These are phyloP conservation scores for Cosmorhoe ocellata DNA, from an alignment of 2,888 invertebrate genomes.

Conservation along the genomic window DNA sequence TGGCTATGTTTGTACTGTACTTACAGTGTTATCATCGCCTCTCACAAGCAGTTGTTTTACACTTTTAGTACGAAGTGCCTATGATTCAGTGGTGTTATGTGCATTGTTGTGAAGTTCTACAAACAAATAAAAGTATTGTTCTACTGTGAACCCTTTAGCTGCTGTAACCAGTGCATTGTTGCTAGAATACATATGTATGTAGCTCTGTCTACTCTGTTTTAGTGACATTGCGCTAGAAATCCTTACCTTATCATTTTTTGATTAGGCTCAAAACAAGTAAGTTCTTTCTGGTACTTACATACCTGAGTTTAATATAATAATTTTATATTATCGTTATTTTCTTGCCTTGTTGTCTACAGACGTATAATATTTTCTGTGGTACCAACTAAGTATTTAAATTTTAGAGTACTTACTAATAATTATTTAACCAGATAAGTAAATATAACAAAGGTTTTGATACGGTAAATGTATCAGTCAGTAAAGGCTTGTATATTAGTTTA, in stretches of 20 bases:
- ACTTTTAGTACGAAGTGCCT: background rate
- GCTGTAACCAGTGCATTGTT: background rate
- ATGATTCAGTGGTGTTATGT: background rate
- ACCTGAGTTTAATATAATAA: too few species aligned
- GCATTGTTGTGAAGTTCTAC: background rate
- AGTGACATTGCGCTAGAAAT: background rate
- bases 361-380: too few species aligned
- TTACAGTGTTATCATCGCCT: constrained; percentile 43
- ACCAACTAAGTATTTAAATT: too few species aligned
- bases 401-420: too few species aligned
- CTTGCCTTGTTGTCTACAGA: too few species aligned
- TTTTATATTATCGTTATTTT: too few species aligned
- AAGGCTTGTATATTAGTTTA: too few species aligned
- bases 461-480: too few species aligned
- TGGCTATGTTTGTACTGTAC: constrained; percentile 36
- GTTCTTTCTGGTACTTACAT: background rate
- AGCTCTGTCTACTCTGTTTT: too few species aligned
- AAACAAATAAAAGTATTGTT: background rate
- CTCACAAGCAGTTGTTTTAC: constrained; percentile 31
- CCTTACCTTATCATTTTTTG: constrained; percentile 4
- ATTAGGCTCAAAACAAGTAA: constrained; percentile 13
- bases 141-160: background rate
- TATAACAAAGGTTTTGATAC: too few species aligned
- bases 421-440: too few species aligned
- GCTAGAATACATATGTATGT: background rate